Evolutionary conservation across 2,888 invertebrate species (phyloP), one percentile per base, ranked within the genome.

Genomic region (Unio delphinus): DNA sequence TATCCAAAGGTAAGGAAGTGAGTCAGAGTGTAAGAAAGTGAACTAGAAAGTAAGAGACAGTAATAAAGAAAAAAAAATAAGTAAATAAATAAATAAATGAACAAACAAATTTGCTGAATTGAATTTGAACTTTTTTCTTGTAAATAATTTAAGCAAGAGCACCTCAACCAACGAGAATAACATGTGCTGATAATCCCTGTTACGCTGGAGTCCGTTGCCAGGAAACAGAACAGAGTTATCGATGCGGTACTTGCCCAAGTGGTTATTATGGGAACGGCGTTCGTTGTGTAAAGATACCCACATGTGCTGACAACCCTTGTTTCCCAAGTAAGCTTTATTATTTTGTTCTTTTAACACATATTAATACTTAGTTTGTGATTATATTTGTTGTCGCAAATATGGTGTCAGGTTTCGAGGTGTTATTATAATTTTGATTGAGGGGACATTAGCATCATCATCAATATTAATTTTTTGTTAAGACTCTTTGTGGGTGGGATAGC

Each of bases 221-320:
- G 55, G 86, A 88, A 62, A 85, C 85, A 5, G 83, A 80, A 7
- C 73, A 78, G 23, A 83, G 86, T 5, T 85, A 80, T 75, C 74
- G 83, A 55, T 87, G 87, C 89, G 95, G 94, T n/a, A 90, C 93
- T 5, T 95, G 95, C 90, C 95, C 95, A 11, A 79, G 90, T 54
- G 95, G 95, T 66, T 94, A 93, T 87, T 92, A 92, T 72, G 95
- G 95, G 57, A 93, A 95, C 88, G 95, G 95, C 7, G 92, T 93
- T 78, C 91, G 91, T n/a, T 95, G 95, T 72, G 78, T 72, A 17
- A 76, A 80, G 30, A 73, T 76, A 57, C 79, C 83, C 4, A 82
- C 83, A 0, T 88, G 88, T 72, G 76, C 72, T n/a, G 85, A 86
- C 63, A 75, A 78, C 7, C 88, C 87, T 0, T 89, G 89, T 69